A percentile compares a stretch with the other conserved stretches of the same genome.
phyloP scores from a whole-genome alignment of 2,113 vertebrate genomes.

The Zosterops japonicus region DNA sequence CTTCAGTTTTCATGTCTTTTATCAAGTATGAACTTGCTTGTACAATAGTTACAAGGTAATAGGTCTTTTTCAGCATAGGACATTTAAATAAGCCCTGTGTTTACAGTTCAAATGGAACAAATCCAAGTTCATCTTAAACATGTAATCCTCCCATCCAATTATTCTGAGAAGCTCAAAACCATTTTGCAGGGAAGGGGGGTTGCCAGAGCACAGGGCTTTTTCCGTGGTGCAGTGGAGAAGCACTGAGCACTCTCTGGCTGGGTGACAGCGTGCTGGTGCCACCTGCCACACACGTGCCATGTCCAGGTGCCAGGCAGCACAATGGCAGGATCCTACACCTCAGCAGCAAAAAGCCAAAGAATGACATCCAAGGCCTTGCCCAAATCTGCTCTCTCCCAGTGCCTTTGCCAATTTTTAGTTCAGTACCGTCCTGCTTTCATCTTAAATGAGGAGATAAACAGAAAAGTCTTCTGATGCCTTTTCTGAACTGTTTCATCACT shows the following conservation, averaged over 20 bases:
- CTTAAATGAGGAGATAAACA: neutral
- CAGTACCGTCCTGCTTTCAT: neutral
- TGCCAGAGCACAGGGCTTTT: neutral
- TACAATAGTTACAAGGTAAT: neutral
- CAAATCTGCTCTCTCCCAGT: neutral
- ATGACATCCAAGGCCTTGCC: neutral
- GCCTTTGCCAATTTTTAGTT: neutral
- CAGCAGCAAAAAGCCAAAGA: neutral
- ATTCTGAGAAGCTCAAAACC: neutral
- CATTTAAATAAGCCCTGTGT: neutral
- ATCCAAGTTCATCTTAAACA: neutral
- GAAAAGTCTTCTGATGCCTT: neutral
- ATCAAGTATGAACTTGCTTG: neutral
- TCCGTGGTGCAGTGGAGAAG: neutral
- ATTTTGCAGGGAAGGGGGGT: fast-evolving
- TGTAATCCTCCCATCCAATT: neutral
- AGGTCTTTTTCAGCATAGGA: neutral
- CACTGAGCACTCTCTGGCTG: fast-evolving
- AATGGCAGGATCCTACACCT: neutral
- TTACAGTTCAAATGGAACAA: slow-evolving; percentile 19
- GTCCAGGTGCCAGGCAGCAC: neutral
- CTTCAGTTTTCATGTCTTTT: neutral
- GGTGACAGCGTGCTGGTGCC: neutral
- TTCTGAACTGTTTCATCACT: neutral
- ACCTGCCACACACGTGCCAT: neutral